Evolutionary conservation across 2,888 invertebrate species (phyloP).

Genomic region (Leptura quadrifasciata): DNA sequence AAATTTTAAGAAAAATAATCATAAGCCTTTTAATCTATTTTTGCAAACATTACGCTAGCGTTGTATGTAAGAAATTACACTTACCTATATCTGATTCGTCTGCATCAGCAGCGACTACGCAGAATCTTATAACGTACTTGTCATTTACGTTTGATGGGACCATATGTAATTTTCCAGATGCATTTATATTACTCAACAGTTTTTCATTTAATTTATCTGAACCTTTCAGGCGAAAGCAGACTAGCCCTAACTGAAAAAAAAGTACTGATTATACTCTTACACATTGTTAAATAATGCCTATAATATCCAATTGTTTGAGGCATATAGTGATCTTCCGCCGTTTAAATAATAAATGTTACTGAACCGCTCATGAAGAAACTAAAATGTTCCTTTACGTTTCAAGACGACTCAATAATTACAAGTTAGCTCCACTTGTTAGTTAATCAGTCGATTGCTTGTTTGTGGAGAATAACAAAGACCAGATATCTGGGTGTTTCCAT

Average conservation of each 20-base stretch:
- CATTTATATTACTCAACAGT: constrained; percentile 93
- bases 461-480: no score
- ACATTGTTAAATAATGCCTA: background rate
- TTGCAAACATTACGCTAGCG: no score
- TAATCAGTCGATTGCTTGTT: no score
- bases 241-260: constrained; percentile 85
- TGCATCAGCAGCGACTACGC: constrained; percentile 93
- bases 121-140: constrained; percentile 94
- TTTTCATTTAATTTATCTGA: constrained; percentile 90
- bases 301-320: background rate
- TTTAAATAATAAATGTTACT: no score
- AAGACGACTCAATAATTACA: no score
- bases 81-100: constrained; percentile 87
- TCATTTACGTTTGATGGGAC: constrained; percentile 94
- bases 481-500: no score
- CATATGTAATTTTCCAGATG: constrained; percentile 97
- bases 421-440: no score
- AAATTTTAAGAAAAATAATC: no score
- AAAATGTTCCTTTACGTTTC: no score
- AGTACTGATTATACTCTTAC: background rate
- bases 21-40: no score
- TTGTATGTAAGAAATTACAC: background rate
- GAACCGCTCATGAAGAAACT: no score
- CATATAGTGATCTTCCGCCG: no score
- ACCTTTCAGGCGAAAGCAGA: constrained; percentile 92